Evolutionary conservation across 2,797 vertebrate genomes (phyloP).

Genomic region (Macropus fuliginosus): DNA sequence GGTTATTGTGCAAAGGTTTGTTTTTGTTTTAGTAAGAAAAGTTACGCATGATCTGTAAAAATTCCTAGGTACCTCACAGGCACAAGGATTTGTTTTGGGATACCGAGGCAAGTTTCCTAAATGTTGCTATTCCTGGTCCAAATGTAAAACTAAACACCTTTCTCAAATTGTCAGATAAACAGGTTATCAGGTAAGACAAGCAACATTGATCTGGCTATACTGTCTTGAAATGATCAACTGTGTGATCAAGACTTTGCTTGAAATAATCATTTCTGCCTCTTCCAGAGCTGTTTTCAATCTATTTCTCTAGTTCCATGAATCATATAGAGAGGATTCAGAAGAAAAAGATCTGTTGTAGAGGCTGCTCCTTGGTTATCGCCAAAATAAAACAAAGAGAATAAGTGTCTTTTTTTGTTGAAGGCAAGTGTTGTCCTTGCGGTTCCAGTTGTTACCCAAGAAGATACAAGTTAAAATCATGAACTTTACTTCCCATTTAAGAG

Average conservation of each 20-base stretch:
- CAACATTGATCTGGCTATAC: slow-evolving; percentile 3
- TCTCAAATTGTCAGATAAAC: background rate
- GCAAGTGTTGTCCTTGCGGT: background rate
- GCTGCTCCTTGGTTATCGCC: background rate
- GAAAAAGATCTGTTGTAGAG: slow-evolving; percentile 32
- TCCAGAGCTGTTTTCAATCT: background rate
- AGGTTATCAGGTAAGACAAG: background rate
- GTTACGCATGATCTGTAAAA: slow-evolving; percentile 11
- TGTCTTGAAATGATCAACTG: background rate
- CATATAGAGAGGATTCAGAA: background rate
- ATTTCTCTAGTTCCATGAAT: background rate
- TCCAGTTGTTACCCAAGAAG: background rate
- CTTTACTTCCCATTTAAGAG: slow-evolving; percentile 7
- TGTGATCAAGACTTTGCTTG: slow-evolving; percentile 15
- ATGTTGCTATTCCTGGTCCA: slow-evolving; percentile 1
- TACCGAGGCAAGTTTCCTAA: slow-evolving; percentile 11
- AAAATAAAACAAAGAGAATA: slow-evolving; percentile 14
- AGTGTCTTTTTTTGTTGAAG: slow-evolving; percentile 5
- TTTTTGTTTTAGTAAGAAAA: slow-evolving; percentile 26
- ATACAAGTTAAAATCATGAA: slow-evolving; percentile 15
- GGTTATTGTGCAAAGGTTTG: slow-evolving; percentile 8
- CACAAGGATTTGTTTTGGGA: background rate
- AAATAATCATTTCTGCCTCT: slow-evolving; percentile 7
- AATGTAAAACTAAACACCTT: background rate
- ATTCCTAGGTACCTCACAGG: background rate